These are phyloP conservation scores for Hymenochirus boettgeri DNA, from an alignment of 2,113 vertebrate genomes.

Conservation along the genomic window DNA sequence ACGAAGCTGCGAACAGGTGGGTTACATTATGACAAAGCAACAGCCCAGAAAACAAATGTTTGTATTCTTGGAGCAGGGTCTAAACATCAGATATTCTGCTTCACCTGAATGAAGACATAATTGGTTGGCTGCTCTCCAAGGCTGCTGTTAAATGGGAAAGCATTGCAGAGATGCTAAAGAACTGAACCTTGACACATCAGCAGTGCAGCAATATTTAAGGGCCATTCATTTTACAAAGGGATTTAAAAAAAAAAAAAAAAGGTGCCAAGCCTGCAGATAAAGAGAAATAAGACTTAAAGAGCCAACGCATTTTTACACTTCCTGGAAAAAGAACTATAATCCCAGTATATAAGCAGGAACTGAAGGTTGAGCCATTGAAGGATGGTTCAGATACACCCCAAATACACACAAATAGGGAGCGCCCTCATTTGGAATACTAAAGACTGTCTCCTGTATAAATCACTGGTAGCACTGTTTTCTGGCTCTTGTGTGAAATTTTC, in stretches of 20 bases:
- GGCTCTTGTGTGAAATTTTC: no score
- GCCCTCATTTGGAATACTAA: no score
- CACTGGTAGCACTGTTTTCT: no score
- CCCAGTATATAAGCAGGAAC: no score
- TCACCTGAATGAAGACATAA: constrained; percentile 43
- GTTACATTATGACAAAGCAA: constrained; percentile 16
- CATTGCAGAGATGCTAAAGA: not conserved
- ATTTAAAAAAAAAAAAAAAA: constrained; percentile 11
- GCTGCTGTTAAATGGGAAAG: constrained; percentile 24
- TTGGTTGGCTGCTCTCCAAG: constrained; percentile 42
- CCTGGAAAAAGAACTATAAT: no score
- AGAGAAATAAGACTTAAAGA: not conserved
- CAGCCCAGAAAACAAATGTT: constrained; percentile 36
- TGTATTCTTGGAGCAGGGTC: constrained; percentile 36
- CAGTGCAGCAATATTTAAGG: constrained; percentile 34
- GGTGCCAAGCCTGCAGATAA: not conserved
- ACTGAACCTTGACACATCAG: constrained; percentile 35
- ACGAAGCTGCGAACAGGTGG: not conserved
- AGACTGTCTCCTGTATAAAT: no score
- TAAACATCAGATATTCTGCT: constrained; percentile 29
- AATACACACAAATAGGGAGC: no score
- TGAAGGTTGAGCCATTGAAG: no score
- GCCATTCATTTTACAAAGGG: constrained; percentile 10
- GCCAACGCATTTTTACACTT: no score
- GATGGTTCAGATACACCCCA: no score